These are phyloP conservation scores for Entosphenus tridentatus DNA, from an alignment of 2,113 vertebrate species.

Conservation along the genomic window DNA sequence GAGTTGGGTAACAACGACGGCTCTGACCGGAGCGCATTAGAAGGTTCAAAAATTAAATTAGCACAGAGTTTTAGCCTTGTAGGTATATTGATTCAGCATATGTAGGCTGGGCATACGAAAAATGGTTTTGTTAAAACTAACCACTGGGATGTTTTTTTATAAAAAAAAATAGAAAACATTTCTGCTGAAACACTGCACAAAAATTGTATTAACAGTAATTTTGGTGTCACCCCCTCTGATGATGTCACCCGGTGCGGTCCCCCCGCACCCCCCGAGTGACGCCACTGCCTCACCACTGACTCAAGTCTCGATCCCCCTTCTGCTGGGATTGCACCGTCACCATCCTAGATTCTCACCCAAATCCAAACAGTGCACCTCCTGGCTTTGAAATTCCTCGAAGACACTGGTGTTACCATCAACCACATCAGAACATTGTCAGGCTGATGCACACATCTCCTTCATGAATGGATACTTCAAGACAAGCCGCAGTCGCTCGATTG, in stretches of 20 bases:
- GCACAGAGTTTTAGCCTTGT: neutral
- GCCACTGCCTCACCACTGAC: neutral
- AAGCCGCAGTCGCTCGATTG: too few species aligned
- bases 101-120: neutral
- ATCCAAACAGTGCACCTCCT: too few species aligned
- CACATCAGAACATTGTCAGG: too few species aligned
- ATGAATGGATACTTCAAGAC: too few species aligned
- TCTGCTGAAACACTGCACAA: conserved; percentile 3
- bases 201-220: neutral
- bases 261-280: neutral
- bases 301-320: too few species aligned
- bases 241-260: neutral
- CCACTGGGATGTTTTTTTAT: neutral
- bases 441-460: too few species aligned
- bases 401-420: too few species aligned
- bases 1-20: too few species aligned
- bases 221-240: neutral
- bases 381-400: too few species aligned
- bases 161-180: neutral
- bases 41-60: neutral
- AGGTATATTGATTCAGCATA: neutral
- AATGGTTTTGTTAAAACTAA: neutral
- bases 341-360: too few species aligned
- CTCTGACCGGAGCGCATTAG: neutral
- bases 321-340: too few species aligned